Percentiles rank a stretch among this genome's conserved stretches.
Evolutionary conservation across 2,797 vertebrate species (phyloP).

Genomic region (Eurystomus glaucurus): DNA sequence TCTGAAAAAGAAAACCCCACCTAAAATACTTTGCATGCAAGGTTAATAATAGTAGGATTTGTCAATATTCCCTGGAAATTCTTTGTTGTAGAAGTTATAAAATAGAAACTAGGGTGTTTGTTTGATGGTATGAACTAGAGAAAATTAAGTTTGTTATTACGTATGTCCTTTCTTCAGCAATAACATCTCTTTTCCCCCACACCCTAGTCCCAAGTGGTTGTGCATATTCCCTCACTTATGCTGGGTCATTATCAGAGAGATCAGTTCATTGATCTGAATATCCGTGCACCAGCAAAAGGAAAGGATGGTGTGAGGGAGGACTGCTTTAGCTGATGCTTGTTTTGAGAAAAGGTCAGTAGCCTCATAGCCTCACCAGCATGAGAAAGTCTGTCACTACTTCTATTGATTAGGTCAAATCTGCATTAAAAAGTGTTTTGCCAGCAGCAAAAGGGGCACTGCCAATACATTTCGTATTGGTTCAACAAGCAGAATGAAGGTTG

Average conservation of each 20-base stretch:
- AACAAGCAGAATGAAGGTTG: neutral
- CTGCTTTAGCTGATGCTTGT: neutral
- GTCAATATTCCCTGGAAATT: neutral
- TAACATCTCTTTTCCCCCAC: neutral
- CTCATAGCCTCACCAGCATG: neutral
- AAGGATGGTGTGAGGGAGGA: neutral
- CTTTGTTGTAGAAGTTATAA: neutral
- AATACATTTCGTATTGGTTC: slow-evolving; percentile 9
- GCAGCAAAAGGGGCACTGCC: neutral
- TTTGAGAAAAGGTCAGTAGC: slow-evolving; percentile 10
- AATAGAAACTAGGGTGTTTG: neutral
- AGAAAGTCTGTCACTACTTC: neutral
- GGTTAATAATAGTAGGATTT: neutral
- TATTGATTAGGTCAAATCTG: slow-evolving; percentile 22
- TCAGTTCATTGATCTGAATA: neutral
- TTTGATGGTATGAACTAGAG: neutral
- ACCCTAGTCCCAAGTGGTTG: accelerated
- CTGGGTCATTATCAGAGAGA: neutral
- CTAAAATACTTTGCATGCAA: neutral
- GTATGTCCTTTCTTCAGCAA: neutral
- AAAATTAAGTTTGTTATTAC: neutral
- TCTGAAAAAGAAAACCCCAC: neutral
- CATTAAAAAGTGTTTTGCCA: slow-evolving; percentile 7
- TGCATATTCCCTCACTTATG: neutral
- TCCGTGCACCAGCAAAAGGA: neutral